These are phyloP conservation scores for Masticophis lateralis DNA, from an alignment of 2,797 vertebrate species.

Conservation along the genomic window DNA sequence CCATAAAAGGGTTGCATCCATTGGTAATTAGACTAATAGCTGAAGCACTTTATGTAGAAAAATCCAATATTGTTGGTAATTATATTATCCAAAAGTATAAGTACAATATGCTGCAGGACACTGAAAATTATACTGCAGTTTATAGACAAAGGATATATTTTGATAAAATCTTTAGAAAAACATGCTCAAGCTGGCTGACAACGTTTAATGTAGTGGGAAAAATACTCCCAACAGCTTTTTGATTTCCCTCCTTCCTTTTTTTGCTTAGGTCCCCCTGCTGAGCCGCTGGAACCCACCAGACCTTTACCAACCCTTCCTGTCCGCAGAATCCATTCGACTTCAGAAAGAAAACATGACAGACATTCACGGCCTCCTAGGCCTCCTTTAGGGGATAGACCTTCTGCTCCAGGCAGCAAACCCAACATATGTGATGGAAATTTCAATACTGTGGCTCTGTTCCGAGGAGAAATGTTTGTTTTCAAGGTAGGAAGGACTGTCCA, in stretches of 20 bases:
- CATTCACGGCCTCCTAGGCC: conserved; percentile 83
- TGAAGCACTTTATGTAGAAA: background rate
- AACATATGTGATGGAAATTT: conserved; percentile 98
- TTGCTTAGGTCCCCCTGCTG: conserved; percentile 85
- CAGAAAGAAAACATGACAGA: conserved; percentile 87
- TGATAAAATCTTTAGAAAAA: background rate
- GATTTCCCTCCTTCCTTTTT: conserved; percentile 25
- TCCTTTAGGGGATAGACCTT: conserved; percentile 83
- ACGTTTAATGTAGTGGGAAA: conserved; percentile 5
- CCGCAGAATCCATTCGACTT: conserved; percentile 85
- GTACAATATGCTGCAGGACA: background rate
- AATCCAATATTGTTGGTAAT: background rate
- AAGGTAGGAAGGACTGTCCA: conserved; percentile 78
- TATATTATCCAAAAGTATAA: background rate
- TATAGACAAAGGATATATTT: background rate
- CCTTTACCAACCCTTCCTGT: conserved; percentile 90
- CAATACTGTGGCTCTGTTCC: conserved; percentile 95
- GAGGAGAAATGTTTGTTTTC: conserved; percentile 98
- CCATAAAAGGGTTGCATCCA: background rate
- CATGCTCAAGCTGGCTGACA: background rate
- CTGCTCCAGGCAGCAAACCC: conserved; percentile 85
- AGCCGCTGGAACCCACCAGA: conserved; percentile 92
- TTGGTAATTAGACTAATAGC: background rate
- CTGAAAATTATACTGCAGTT: background rate
- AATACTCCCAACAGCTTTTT: background rate